Percentiles rank a stretch among this genome's conserved stretches.
phyloP scores from a whole-genome alignment of 2,888 invertebrate species.

The Polietes domitor region DNA sequence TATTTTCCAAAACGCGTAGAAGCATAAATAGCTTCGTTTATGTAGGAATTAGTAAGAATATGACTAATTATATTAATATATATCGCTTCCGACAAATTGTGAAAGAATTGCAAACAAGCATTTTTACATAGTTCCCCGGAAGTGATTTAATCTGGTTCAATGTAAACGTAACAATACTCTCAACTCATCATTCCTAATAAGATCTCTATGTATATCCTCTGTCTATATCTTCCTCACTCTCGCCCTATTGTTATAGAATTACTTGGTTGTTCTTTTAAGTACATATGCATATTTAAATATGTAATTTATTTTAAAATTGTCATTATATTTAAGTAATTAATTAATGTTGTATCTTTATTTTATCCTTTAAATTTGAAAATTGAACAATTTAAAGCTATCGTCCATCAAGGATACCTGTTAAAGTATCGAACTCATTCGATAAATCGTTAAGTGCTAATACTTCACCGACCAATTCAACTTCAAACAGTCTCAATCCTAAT shows the following conservation, averaged over 20 bases:
- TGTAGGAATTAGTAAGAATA: no score
- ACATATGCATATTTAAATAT: background rate
- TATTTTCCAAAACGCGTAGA: background rate
- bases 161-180: background rate
- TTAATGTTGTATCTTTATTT: constrained; percentile 37
- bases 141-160: no score
- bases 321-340: constrained; percentile 1
- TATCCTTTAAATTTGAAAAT: constrained; percentile 53
- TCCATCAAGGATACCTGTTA: constrained; percentile 80
- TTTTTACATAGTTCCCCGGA: no score
- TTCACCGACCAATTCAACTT: constrained; percentile 79
- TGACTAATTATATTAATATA: no score
- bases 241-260: constrained; percentile 13
- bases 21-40: no score
- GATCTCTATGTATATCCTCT: background rate
- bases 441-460: constrained; percentile 74
- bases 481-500: constrained; percentile 76
- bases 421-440: constrained; percentile 77
- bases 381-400: constrained; percentile 70
- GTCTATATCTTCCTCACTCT: background rate
- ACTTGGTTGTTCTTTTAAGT: constrained; percentile 13
- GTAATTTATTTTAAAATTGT: background rate
- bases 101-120: no score
- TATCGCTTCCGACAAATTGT: no score
- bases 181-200: background rate